Percentiles rank a stretch among this genome's conserved stretches.
phyloP scores from a whole-genome alignment of 2,797 vertebrate species.

The Rousettus madagascariensis region DNA sequence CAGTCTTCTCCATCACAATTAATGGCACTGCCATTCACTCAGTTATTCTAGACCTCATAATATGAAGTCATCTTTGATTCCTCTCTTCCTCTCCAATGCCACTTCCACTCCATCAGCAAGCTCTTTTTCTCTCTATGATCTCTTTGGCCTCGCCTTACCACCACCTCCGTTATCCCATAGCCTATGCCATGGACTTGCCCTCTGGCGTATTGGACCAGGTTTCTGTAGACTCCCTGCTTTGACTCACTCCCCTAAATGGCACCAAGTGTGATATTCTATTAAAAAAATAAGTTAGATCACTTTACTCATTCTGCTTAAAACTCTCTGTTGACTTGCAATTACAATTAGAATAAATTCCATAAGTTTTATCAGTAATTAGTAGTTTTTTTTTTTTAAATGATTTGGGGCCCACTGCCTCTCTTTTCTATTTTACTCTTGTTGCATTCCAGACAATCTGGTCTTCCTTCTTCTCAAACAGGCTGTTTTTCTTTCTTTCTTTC shows the following conservation, averaged over 20 bases:
- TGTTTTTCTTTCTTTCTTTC: background rate
- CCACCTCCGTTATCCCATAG: background rate
- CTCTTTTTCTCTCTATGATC: background rate
- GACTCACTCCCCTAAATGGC: background rate
- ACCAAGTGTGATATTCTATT: background rate
- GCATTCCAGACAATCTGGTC: background rate
- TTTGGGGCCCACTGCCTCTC: background rate
- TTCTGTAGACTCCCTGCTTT: background rate
- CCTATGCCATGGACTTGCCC: background rate
- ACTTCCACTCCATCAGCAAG: background rate
- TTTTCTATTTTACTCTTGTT: background rate
- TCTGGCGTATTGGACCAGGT: background rate
- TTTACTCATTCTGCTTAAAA: background rate
- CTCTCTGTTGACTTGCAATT: background rate
- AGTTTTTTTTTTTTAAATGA: too few relatives aligned
- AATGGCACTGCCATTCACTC: background rate
- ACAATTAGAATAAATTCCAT: background rate
- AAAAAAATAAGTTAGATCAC: background rate
- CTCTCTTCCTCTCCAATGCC: background rate
- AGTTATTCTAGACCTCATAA: background rate
- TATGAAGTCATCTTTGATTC: background rate
- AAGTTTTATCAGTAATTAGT: background rate
- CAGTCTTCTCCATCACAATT: background rate
- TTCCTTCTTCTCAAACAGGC: background rate
- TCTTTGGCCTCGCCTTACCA: background rate